Evolutionary conservation across 2,113 vertebrate species (phyloP).

Genomic region (Cyrtonyx montezumae): DNA sequence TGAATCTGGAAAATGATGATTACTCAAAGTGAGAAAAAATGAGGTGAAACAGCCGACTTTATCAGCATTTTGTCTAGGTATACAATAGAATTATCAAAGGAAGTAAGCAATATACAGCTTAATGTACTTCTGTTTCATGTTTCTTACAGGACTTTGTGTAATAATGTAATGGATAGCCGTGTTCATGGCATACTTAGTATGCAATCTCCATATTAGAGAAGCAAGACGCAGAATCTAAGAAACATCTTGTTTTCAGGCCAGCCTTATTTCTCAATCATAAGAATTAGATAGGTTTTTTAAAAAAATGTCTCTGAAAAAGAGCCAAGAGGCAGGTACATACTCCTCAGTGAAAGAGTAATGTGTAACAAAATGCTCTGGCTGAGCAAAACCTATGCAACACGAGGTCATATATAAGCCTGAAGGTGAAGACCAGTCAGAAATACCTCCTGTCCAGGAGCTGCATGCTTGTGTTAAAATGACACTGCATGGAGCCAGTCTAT

Average conservation of each 20-base stretch:
- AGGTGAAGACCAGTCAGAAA: accelerated
- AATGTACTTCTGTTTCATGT: background rate
- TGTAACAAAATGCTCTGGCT: background rate
- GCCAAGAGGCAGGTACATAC: background rate
- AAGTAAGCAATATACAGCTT: background rate
- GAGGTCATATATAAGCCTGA: background rate
- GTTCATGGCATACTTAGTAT: background rate
- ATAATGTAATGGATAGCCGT: background rate
- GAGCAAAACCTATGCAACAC: background rate
- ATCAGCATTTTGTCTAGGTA: background rate
- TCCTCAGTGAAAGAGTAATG: background rate
- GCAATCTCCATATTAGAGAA: background rate
- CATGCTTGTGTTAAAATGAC: no score
- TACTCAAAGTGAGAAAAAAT: background rate
- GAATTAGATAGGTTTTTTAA: background rate
- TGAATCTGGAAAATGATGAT: background rate
- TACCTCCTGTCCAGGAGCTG: accelerated
- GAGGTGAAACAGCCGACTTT: background rate
- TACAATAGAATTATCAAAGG: background rate
- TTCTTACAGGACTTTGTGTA: background rate
- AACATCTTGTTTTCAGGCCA: background rate
- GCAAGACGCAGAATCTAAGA: background rate
- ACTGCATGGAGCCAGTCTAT: no score
- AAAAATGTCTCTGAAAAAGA: background rate
- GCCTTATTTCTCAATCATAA: background rate